phyloP scores from a whole-genome alignment of 2,888 invertebrate species.

The Rotaria macrura region DNA sequence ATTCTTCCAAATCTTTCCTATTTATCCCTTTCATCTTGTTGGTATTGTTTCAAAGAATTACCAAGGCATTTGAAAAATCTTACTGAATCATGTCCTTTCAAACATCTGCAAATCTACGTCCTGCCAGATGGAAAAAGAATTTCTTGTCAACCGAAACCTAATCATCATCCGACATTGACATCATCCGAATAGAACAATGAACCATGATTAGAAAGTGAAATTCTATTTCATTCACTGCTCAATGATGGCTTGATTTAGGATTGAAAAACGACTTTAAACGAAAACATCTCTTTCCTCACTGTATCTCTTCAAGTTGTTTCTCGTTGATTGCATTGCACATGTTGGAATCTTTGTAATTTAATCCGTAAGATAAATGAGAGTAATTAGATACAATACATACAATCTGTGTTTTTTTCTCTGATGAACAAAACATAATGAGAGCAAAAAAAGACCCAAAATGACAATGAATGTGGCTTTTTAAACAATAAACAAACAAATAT shows the following conservation, averaged over 20 bases:
- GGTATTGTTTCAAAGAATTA: background rate
- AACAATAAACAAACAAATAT: conserved; percentile 8
- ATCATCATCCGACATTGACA: too few relatives aligned
- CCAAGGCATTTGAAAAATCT: background rate
- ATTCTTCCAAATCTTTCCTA: background rate
- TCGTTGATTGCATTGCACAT: too few relatives aligned
- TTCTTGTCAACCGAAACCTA: background rate
- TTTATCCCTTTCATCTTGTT: background rate
- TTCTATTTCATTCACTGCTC: too few relatives aligned
- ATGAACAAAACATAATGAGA: background rate
- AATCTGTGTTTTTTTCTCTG: background rate
- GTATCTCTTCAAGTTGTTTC: too few relatives aligned
- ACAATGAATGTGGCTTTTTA: background rate
- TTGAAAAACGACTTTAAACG: too few relatives aligned
- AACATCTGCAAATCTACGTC: background rate
- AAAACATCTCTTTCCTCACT: too few relatives aligned
- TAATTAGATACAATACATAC: background rate
- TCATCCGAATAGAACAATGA: too few relatives aligned
- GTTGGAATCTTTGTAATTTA: background rate
- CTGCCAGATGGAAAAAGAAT: background rate
- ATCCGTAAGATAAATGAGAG: background rate
- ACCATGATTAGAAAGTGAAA: too few relatives aligned
- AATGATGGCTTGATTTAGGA: too few relatives aligned
- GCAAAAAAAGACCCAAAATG: background rate
- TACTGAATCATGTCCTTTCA: background rate